phyloP scores from a whole-genome alignment of 2,113 vertebrate genomes.

The Cathartes aura region DNA sequence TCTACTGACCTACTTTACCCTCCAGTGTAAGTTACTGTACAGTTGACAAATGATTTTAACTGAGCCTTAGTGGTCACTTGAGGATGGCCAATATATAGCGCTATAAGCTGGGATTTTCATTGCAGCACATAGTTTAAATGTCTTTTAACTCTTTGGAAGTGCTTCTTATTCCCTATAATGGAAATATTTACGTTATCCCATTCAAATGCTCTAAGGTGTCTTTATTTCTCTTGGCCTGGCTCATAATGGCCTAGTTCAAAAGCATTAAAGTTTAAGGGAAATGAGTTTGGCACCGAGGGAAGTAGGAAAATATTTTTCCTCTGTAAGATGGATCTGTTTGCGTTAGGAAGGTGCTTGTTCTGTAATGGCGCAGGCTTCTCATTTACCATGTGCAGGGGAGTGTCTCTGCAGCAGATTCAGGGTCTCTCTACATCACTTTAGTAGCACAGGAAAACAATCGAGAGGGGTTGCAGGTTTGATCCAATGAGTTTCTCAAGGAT shows the following conservation, averaged over 20 bases:
- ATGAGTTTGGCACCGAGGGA: background rate
- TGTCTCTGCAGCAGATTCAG: background rate
- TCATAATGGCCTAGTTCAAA: background rate
- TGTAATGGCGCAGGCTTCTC: background rate
- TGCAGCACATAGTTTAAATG: background rate
- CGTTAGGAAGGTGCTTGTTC: background rate
- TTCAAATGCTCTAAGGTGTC: background rate
- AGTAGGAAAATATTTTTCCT: background rate
- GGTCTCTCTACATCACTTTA: background rate
- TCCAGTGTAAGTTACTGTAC: background rate
- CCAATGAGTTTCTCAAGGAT: background rate
- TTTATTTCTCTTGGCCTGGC: conserved; percentile 14
- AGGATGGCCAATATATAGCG: background rate
- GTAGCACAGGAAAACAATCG: background rate
- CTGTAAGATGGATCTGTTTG: background rate
- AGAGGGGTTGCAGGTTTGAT: background rate
- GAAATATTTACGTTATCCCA: background rate
- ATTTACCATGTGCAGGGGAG: background rate
- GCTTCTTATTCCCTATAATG: background rate
- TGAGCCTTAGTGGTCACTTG: background rate
- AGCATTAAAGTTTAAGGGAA: background rate
- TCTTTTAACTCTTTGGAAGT: background rate
- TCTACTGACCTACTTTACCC: background rate
- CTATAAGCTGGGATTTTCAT: background rate
- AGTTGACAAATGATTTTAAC: background rate